These are phyloP conservation scores for Neoascia interrupta DNA, from an alignment of 2,888 invertebrate genomes.

Conservation along the genomic window DNA sequence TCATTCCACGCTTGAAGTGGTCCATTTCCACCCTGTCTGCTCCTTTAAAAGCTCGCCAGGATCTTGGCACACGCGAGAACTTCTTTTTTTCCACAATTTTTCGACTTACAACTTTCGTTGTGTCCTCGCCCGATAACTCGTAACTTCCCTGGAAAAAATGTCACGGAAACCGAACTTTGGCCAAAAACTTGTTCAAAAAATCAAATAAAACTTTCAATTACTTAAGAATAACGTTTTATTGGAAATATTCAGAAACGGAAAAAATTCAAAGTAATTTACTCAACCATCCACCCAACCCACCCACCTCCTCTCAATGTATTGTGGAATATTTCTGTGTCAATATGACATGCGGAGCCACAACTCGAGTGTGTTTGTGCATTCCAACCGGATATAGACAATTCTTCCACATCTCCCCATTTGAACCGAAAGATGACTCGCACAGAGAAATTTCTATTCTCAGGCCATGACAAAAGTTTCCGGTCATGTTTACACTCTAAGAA, in stretches of 20 bases:
- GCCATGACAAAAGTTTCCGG: constrained; percentile 62
- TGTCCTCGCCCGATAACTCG: neutral
- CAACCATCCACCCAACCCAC: constrained; percentile 32
- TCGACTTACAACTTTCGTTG: no score
- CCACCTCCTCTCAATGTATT: no score
- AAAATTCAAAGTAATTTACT: constrained; percentile 41
- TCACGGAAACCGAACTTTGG: neutral
- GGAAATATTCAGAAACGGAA: constrained; percentile 20
- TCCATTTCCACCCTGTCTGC: no score
- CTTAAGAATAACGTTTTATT: constrained; percentile 20
- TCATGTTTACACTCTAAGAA: constrained; percentile 65
- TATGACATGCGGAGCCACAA: no score
- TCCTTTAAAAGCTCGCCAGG: no score
- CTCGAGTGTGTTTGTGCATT: no score
- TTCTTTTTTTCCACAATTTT: no score
- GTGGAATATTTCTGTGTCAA: constrained; percentile 47
- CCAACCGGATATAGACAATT: no score
- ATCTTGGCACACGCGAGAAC: no score
- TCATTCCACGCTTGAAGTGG: no score
- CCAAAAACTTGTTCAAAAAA: neutral
- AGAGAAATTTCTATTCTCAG: constrained; percentile 36
- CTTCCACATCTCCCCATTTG: constrained; percentile 20
- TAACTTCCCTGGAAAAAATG: neutral
- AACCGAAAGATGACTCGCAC: constrained; percentile 28
- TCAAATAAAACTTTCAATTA: constrained; percentile 44